Evolutionary conservation across 2,888 invertebrate species (phyloP), one percentile per base, ranked within the genome.

Genomic region (Tortricodes alternella): DNA sequence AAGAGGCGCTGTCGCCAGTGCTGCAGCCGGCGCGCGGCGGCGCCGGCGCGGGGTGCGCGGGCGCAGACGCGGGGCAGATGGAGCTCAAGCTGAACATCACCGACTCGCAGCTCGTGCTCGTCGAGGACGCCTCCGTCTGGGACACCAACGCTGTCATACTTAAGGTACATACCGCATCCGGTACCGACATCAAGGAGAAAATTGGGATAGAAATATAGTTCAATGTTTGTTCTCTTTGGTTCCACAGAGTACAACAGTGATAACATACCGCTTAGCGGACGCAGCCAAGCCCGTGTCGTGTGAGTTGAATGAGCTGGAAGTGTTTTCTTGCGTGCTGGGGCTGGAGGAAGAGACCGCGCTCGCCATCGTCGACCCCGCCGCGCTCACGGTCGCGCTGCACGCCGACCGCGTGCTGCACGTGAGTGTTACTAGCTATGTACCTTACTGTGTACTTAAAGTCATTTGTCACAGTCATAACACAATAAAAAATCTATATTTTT

Each of bases 61-160:
- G 53, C 16, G 55, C 51, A 35, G 60, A 59, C 18, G 11, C 55
- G 19, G 46, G 60, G 77, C 8, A 64, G 58, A 69, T 95, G 80
- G 98, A 98, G 82, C 89, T 98, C 27, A 97, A 97, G 79, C 91
- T 99, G 52, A 99, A 98, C 83, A 94, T 99, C 19, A 98, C 97
- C 0, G 97, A 99, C 83, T 98, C 98, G 2, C 98, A 99, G 86
- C 91, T 99, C 55, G 97, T 99, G 24, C 92, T 99, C 27, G 96
- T 99, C 0, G 99, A 99, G 80, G 96, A 98, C 78, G 94, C 96
- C 0, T 94, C 96, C 0, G 92, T 95, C 11, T 93, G 94, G 90
- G 98, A 99, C 78, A 96, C 98, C 1, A 97, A 97, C 79, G 98
- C 99, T 0, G 96, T 99, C 8, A 98, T 99, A 73, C 90, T 98